phyloP scores from a whole-genome alignment of 92 coral and sea anemone species.

The Porites cylindrica region DNA sequence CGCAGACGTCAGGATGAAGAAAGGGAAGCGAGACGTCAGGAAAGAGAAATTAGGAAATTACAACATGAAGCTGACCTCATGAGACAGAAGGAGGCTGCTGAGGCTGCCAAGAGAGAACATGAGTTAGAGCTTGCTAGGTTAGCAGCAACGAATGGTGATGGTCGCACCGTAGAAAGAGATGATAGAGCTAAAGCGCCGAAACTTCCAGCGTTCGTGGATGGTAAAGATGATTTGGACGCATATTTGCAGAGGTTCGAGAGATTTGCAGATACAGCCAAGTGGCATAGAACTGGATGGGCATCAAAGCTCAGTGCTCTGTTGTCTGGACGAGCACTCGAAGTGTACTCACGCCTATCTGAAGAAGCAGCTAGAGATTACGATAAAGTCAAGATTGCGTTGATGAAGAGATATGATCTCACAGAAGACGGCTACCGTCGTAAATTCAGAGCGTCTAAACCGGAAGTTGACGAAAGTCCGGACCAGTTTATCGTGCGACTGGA shows the following conservation, averaged over 20 bases:
- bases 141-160: neutral
- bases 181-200: slow-evolving; percentile 54
- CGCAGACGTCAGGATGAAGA: too few relatives aligned
- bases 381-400: slow-evolving; percentile 52
- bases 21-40: too few relatives aligned
- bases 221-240: slow-evolving; percentile 23
- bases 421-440: too few relatives aligned
- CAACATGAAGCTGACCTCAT: too few relatives aligned
- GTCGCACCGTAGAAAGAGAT: neutral
- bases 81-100: too few relatives aligned
- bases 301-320: too few relatives aligned
- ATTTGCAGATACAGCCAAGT: slow-evolving; percentile 62
- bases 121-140: too few relatives aligned
- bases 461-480: too few relatives aligned
- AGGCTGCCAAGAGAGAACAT: too few relatives aligned
- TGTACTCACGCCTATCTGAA: slow-evolving; percentile 66
- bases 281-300: slow-evolving; percentile 14
- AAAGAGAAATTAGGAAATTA: too few relatives aligned
- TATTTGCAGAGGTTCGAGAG: slow-evolving; percentile 58
- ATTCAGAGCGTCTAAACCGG: too few relatives aligned
- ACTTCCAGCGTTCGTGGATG: slow-evolving; percentile 68
- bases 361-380: slow-evolving; percentile 49
- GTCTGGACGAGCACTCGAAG: neutral
- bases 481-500: slow-evolving; percentile 7
- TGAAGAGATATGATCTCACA: slow-evolving; percentile 40